Conservation (phyloP, 2,113 vertebrate genomes). For the Trichechus manatus region DNA sequence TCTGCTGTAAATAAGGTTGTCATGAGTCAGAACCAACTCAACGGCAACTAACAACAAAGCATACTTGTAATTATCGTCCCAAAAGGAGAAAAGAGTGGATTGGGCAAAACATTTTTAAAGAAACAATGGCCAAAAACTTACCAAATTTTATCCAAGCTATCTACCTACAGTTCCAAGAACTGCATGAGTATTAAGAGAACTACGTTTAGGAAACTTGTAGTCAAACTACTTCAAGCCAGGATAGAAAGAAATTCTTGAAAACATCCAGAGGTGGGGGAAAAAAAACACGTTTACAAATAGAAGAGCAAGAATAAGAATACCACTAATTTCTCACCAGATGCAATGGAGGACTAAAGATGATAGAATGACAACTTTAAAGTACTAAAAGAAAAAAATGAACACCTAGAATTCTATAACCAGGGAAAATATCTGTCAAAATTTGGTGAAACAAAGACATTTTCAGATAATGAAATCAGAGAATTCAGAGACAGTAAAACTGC, state of each 20-base stretch:
- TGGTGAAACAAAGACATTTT: slow-evolving; percentile 7
- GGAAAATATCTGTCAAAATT: background rate
- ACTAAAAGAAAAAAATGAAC: background rate
- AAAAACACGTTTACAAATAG: background rate
- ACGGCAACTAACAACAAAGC: background rate
- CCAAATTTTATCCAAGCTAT: background rate
- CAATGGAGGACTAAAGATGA: background rate
- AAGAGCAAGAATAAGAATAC: background rate
- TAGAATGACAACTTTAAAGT: background rate
- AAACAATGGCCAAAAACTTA: background rate
- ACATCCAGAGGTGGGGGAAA: background rate
- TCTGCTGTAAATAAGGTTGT: too few species aligned
- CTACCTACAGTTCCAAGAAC: background rate
- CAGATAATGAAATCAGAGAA: background rate
- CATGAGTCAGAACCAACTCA: too few species aligned
- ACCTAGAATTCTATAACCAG: background rate
- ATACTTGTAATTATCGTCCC: background rate
- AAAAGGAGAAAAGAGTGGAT: background rate
- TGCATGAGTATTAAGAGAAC: background rate
- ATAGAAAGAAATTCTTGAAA: background rate
- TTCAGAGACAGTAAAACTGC: slow-evolving; percentile 6
- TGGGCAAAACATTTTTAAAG: background rate
- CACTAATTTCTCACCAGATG: background rate
- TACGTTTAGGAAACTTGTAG: background rate
- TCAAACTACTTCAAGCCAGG: slow-evolving; percentile 5